These are phyloP conservation scores for Monochamus alternatus DNA, from an alignment of 2,888 invertebrate species.

Conservation along the genomic window DNA sequence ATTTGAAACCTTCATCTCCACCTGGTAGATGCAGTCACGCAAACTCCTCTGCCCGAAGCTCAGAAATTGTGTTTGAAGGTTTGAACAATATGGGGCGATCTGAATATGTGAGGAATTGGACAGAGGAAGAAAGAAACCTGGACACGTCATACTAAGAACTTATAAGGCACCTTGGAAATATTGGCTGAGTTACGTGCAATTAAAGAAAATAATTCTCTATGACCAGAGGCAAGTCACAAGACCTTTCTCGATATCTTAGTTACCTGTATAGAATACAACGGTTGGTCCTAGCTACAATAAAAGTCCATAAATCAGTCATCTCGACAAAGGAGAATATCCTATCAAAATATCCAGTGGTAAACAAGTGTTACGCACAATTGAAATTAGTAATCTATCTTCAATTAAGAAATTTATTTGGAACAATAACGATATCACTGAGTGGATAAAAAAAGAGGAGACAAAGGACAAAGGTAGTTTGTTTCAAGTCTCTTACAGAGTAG, in stretches of 20 bases:
- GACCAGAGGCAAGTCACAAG: not conserved
- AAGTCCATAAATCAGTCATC: not conserved
- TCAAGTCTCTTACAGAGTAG: not conserved
- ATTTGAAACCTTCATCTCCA: too few relatives aligned
- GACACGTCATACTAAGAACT: too few relatives aligned
- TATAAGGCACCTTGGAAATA: too few relatives aligned
- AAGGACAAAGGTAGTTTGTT: not conserved
- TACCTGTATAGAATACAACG: not conserved
- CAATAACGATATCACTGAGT: not conserved
- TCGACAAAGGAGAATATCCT: not conserved
- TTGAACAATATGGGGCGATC: too few relatives aligned
- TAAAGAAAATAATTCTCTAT: too few relatives aligned
- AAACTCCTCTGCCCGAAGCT: too few relatives aligned
- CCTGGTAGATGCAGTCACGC: too few relatives aligned
- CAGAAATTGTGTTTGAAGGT: too few relatives aligned
- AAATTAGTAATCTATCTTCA: not conserved
- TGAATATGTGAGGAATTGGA: too few relatives aligned
- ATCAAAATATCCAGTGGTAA: not conserved
- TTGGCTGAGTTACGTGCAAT: too few relatives aligned
- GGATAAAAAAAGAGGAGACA: not conserved
- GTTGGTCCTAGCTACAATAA: not conserved
- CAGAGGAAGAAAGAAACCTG: too few relatives aligned
- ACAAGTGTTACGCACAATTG: not conserved
- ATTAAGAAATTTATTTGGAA: not conserved
- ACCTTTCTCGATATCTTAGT: not conserved